phyloP scores from a whole-genome alignment of 2,113 vertebrate species.

The Tragelaphus buxtoni region DNA sequence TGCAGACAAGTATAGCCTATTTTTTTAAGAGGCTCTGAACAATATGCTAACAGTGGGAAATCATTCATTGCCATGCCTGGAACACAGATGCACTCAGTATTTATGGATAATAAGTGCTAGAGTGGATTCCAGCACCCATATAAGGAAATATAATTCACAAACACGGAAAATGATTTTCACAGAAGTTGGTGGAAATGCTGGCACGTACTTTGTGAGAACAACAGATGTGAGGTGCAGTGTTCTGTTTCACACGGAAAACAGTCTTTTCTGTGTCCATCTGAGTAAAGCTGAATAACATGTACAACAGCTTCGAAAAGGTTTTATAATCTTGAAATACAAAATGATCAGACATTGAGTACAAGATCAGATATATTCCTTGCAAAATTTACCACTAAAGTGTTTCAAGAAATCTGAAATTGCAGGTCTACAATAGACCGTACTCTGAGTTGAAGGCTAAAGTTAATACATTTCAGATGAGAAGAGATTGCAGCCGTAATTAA shows the following conservation, averaged over 20 bases:
- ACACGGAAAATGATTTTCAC: neutral
- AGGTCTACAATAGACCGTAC: neutral
- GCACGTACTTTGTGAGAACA: neutral
- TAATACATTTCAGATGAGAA: neutral
- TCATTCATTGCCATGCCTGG: neutral
- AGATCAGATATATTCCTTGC: neutral
- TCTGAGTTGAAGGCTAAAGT: neutral
- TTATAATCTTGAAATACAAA: neutral
- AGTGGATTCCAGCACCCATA: neutral
- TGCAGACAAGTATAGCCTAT: neutral
- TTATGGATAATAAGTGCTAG: neutral
- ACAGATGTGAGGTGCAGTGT: neutral
- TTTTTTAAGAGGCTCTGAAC: neutral
- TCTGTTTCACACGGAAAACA: neutral
- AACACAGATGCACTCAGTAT: neutral
- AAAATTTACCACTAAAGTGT: neutral
- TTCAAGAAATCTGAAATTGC: neutral
- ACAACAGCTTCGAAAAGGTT: neutral
- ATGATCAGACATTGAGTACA: neutral
- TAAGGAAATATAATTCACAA: neutral
- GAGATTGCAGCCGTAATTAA: neutral
- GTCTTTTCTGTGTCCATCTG: neutral
- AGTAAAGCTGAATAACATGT: neutral
- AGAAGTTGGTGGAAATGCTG: neutral
- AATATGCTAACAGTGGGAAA: neutral